Conservation (phyloP, 2,888 invertebrate species). For the Drosophila hamatofila region DNA sequence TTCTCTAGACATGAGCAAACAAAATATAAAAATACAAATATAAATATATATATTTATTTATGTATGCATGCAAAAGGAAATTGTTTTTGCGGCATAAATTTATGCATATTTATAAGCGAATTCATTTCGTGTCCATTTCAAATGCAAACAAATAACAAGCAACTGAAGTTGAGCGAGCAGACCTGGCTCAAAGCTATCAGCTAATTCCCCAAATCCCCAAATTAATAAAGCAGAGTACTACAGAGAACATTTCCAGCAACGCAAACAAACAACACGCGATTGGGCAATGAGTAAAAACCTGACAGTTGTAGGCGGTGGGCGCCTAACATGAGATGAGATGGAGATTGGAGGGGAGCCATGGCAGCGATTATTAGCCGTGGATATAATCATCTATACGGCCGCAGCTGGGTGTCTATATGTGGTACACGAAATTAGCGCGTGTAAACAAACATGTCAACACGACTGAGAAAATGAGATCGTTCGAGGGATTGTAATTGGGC, state of each 20-base stretch:
- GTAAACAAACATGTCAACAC: slow-evolving; percentile 78
- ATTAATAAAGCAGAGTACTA: slow-evolving; percentile 78
- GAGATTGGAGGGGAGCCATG: neutral
- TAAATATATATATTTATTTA: neutral
- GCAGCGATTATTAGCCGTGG: slow-evolving; percentile 42
- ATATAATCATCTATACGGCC: slow-evolving; percentile 29
- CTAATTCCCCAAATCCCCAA: slow-evolving; percentile 80
- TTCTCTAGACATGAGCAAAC: slow-evolving; percentile 41
- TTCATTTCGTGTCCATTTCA: slow-evolving; percentile 75
- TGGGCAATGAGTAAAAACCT: slow-evolving; percentile 55
- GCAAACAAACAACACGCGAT: slow-evolving; percentile 51
- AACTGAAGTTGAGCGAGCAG: slow-evolving; percentile 14
- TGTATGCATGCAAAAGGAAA: slow-evolving; percentile 20
- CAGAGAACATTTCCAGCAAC: slow-evolving; percentile 21
- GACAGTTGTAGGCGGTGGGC: slow-evolving; percentile 39
- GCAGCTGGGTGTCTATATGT: slow-evolving; percentile 15
- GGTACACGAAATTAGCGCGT: slow-evolving; percentile 68
- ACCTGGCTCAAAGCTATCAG: slow-evolving; percentile 58
- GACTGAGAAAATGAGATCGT: slow-evolving; percentile 14
- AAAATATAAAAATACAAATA: slow-evolving; percentile 5
- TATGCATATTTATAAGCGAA: slow-evolving; percentile 78
- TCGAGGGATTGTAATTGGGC: slow-evolving; percentile 7
- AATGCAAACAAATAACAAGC: slow-evolving; percentile 77
- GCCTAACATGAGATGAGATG: slow-evolving; percentile 22
- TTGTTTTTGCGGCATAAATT: slow-evolving; percentile 59